Percentiles rank a stretch among this genome's conserved stretches.
Evolutionary conservation across 2,888 invertebrate genomes (phyloP).

Genomic region (Dendrolimus pini): DNA sequence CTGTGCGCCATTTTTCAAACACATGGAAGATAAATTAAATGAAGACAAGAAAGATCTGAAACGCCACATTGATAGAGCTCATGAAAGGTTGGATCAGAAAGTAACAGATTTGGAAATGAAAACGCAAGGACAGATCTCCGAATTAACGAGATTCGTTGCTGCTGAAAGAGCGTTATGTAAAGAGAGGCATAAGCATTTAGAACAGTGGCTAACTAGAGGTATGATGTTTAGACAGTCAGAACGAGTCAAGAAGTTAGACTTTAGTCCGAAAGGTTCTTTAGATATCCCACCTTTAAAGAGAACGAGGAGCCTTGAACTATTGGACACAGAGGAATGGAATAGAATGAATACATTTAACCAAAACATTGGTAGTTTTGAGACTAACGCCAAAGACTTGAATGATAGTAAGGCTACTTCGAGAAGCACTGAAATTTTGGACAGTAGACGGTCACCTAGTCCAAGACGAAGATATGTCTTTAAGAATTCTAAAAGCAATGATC

Average conservation of each 20-base stretch:
- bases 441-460: conserved; percentile 47
- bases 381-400: conserved; percentile 58
- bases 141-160: conserved; percentile 80
- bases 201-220: conserved; percentile 82
- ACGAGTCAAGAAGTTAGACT: conserved; percentile 60
- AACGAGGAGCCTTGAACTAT: conserved; percentile 83
- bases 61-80: conserved; percentile 86
- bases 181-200: conserved; percentile 80
- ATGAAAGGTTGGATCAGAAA: conserved; percentile 86
- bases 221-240: conserved; percentile 77
- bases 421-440: conserved; percentile 69
- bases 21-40: conserved; percentile 89
- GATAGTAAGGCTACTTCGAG: conserved; percentile 62
- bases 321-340: conserved; percentile 60
- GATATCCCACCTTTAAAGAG: conserved; percentile 78
- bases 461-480: conserved; percentile 46
- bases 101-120: conserved; percentile 86
- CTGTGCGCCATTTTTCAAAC: conserved; percentile 93
- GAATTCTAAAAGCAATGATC: conserved; percentile 61
- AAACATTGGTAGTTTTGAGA: conserved; percentile 51
- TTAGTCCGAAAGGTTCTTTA: conserved; percentile 69
- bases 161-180: conserved; percentile 79
- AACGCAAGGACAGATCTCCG: conserved; percentile 83
- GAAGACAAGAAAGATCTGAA: conserved; percentile 88
- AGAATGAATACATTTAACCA: conserved; percentile 59